These are phyloP conservation scores for Mormyrus hasselquistii DNA, from an alignment of 2,797 vertebrate genomes.

Conservation along the genomic window DNA sequence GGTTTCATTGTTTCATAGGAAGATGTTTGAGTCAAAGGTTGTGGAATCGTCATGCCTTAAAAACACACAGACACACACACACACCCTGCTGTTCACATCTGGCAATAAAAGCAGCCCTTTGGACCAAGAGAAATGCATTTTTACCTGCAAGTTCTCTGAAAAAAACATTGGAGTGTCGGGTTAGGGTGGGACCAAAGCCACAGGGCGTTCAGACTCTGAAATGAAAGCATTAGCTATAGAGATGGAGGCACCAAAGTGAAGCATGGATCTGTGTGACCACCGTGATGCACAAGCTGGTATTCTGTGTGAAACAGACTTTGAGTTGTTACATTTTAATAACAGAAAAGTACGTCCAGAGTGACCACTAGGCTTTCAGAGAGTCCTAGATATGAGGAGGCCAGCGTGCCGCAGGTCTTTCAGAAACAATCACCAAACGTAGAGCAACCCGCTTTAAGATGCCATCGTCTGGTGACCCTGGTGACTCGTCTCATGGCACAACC, in stretches of 20 bases:
- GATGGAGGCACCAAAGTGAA: background rate
- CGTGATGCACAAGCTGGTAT: conserved; percentile 20
- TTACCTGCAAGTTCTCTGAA: conserved; percentile 18
- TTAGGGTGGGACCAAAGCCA: conserved; percentile 44
- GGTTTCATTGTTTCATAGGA: conserved; percentile 26
- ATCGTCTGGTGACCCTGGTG: conserved; percentile 18
- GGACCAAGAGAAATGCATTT: background rate
- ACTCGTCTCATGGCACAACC: conserved; percentile 26
- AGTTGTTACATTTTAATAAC: conserved; percentile 17
- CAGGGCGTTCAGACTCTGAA: background rate
- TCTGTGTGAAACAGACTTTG: conserved; percentile 25
- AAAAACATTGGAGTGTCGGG: conserved; percentile 9
- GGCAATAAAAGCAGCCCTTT: conserved; percentile 24
- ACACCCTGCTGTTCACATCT: conserved; percentile 29
- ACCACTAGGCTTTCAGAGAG: conserved; percentile 19
- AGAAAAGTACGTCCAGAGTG: conserved; percentile 18
- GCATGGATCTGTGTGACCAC: background rate
- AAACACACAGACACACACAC: conserved; percentile 7
- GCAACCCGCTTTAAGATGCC: conserved; percentile 27
- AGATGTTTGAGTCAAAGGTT: conserved; percentile 18
- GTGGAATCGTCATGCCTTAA: conserved; percentile 17
- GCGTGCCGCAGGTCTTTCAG: conserved; percentile 26
- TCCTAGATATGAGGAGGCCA: conserved; percentile 30
- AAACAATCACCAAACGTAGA: background rate
- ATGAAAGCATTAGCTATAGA: conserved; percentile 34